phyloP scores from a whole-genome alignment of 2,888 invertebrate genomes.

The Nymphalis urticae region DNA sequence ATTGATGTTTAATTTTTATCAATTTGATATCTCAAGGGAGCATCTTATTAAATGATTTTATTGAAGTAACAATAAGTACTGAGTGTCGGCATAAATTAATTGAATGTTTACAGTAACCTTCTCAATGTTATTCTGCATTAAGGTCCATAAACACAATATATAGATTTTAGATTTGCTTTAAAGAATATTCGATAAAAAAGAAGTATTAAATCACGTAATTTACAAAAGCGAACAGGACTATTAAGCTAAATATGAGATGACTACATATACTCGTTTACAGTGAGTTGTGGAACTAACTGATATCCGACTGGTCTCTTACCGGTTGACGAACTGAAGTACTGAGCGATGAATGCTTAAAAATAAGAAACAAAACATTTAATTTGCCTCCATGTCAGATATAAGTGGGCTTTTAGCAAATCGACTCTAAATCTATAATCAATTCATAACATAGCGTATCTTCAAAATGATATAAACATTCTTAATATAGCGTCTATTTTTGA shows the following conservation, averaged over 20 bases:
- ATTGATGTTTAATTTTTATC: too few relatives aligned
- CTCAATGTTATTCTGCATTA: too few relatives aligned
- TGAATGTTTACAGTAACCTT: too few relatives aligned
- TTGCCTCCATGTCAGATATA: background rate
- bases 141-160: too few relatives aligned
- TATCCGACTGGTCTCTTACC: constrained; percentile 57
- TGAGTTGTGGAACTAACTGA: constrained; percentile 17
- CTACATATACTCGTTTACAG: background rate
- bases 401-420: too few relatives aligned
- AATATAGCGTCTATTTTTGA: background rate
- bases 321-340: constrained; percentile 70
- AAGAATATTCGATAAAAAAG: background rate
- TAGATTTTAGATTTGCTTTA: background rate
- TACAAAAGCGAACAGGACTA: constrained; percentile 9
- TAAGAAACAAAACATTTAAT: constrained; percentile 39
- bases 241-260: constrained; percentile 7
- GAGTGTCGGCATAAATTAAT: too few relatives aligned
- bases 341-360: constrained; percentile 75
- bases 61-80: too few relatives aligned
- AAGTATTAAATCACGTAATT: background rate
- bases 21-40: too few relatives aligned
- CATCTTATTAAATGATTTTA: too few relatives aligned
- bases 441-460: background rate
- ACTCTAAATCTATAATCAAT: too few relatives aligned
- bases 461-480: too few relatives aligned